Conservation (phyloP, 2,113 vertebrate genomes). For the Agapornis roseicollis region DNA sequence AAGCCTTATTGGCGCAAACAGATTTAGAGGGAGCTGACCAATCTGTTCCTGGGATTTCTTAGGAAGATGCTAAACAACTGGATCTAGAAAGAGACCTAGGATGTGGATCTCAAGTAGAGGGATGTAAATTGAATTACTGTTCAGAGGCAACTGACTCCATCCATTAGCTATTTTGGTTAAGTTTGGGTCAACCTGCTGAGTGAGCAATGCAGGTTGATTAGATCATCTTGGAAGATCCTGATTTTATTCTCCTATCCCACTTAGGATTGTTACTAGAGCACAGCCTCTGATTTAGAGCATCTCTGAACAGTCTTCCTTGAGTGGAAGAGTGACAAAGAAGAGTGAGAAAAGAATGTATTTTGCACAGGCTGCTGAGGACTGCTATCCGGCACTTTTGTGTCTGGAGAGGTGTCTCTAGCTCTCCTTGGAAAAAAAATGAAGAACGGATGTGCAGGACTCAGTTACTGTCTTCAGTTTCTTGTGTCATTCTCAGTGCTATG, state of each 20-base stretch:
- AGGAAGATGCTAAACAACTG: background rate
- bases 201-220: background rate
- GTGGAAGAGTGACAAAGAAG: background rate
- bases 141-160: background rate
- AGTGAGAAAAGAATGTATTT: background rate
- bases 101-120: background rate
- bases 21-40: background rate
- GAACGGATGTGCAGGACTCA: fast-evolving
- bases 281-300: background rate
- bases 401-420: background rate
- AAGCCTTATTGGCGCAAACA: background rate
- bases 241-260: background rate
- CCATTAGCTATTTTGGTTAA: background rate
- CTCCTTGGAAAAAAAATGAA: background rate
- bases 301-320: background rate
- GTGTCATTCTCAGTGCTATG: background rate
- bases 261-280: background rate
- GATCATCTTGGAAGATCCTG: background rate
- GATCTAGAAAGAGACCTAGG: background rate
- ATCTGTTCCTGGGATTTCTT: background rate
- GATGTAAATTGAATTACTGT: background rate
- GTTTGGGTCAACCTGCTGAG: background rate
- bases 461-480: background rate
- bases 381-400: background rate
- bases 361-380: background rate